phyloP scores from a whole-genome alignment of 2,113 vertebrate genomes.

The Synodontis membranacea region DNA sequence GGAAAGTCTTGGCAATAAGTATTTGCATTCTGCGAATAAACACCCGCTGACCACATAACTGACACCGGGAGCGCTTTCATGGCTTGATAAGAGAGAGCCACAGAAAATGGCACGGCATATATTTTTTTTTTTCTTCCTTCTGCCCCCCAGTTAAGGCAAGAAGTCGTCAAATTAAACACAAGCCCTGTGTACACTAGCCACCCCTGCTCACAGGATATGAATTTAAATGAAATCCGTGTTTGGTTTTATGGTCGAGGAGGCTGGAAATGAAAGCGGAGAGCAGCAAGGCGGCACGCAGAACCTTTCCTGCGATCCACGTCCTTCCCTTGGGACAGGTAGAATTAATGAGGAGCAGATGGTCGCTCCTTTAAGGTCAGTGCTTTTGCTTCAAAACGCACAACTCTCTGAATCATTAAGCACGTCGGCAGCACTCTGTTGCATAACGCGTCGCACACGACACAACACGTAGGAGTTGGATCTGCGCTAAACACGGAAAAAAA shows the following conservation, averaged over 20 bases:
- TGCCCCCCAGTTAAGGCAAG: slow-evolving; percentile 24
- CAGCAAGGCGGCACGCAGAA: slow-evolving; percentile 29
- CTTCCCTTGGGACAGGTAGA: slow-evolving; percentile 56
- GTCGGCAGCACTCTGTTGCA: slow-evolving; percentile 25
- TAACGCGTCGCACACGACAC: too few relatives aligned
- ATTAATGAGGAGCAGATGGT: slow-evolving; percentile 61
- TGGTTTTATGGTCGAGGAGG: slow-evolving; percentile 29
- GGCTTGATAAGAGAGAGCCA: slow-evolving; percentile 28
- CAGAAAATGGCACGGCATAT: not conserved
- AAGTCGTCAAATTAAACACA: slow-evolving; percentile 47
- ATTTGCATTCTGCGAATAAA: slow-evolving; percentile 39
- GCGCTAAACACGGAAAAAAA: slow-evolving; percentile 35
- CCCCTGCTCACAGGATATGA: slow-evolving; percentile 25
- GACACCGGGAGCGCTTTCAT: slow-evolving; percentile 33
- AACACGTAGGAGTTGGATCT: not conserved
- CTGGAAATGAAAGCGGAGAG: slow-evolving; percentile 38
- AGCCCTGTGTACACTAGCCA: slow-evolving; percentile 28
- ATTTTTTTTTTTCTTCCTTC: not conserved
- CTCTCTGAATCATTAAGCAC: slow-evolving; percentile 51
- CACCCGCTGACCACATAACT: slow-evolving; percentile 27
- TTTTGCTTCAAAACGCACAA: slow-evolving; percentile 51
- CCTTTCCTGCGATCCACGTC: slow-evolving; percentile 49
- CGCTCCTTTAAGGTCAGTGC: slow-evolving; percentile 55
- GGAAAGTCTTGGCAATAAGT: not conserved
- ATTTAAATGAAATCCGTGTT: slow-evolving; percentile 49